Conservation (phyloP, 2,113 vertebrate genomes). For the Rhinolophus ferrumequinum region DNA sequence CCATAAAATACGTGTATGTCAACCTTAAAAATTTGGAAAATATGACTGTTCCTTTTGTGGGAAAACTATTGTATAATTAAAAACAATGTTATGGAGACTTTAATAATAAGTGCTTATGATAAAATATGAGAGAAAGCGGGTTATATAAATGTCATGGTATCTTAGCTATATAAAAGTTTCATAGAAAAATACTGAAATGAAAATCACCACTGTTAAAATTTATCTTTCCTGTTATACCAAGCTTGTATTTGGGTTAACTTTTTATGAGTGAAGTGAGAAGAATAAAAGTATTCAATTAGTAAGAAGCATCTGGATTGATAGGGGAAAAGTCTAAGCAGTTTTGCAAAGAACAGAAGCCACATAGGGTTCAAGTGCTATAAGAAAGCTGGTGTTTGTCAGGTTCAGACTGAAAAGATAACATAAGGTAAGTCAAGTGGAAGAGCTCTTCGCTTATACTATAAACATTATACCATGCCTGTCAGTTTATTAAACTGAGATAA, state of each 20-base stretch:
- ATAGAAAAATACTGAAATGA: not conserved
- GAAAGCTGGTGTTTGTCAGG: not conserved
- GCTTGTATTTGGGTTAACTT: conserved; percentile 2
- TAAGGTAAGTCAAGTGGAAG: not conserved
- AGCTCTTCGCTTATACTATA: not conserved
- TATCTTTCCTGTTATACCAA: not conserved
- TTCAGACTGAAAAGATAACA: not conserved
- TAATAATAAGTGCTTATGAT: conserved; percentile 1
- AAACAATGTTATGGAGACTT: not conserved
- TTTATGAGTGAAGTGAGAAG: not conserved
- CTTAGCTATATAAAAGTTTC: not conserved
- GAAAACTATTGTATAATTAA: not conserved
- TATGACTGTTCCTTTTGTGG: not conserved
- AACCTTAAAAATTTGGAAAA: conserved; percentile 41
- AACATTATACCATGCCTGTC: not conserved
- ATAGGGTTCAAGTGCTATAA: not conserved
- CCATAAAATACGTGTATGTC: conserved; percentile 5
- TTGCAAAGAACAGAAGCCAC: not conserved
- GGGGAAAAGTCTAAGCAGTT: not conserved
- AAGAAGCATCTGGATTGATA: not conserved
- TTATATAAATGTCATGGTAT: not conserved
- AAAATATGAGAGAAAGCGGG: not conserved
- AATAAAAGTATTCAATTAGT: conserved; percentile 33
- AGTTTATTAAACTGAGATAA: not conserved
- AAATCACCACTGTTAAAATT: not conserved